A percentile compares a stretch with the other conserved stretches of the same genome.
Evolutionary conservation across 23 tunicate genomes (phyloP).

Genomic region (Trididemnum miniatum): DNA sequence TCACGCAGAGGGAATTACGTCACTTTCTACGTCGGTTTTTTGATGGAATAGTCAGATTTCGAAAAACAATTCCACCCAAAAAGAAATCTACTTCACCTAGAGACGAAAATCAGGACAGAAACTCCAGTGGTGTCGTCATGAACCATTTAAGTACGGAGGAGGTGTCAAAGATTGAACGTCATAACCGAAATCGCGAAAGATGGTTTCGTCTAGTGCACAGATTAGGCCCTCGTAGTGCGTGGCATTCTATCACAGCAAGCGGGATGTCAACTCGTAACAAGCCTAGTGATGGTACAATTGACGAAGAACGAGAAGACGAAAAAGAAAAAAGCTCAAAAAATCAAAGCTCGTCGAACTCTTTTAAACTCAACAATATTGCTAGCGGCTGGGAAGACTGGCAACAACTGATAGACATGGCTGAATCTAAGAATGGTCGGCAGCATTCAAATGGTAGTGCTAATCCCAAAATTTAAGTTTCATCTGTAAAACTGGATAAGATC

Average conservation of each 20-base stretch:
- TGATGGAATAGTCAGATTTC: conserved; percentile 30
- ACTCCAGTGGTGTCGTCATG: conserved; percentile 25
- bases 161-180: conserved; percentile 32
- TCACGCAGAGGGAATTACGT: conserved; percentile 79
- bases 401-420: conserved; percentile 46
- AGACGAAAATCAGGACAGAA: neutral
- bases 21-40: conserved; percentile 33
- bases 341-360: conserved; percentile 54
- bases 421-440: conserved; percentile 5
- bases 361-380: neutral
- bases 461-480: too few species aligned
- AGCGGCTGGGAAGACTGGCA: conserved; percentile 54
- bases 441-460: neutral
- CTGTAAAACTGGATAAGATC: too few species aligned
- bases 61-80: neutral
- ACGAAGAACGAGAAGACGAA: conserved; percentile 72
- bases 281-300: conserved; percentile 72
- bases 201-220: conserved; percentile 42
- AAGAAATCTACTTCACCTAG: neutral
- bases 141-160: conserved; percentile 49
- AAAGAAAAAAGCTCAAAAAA: conserved; percentile 44
- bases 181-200: conserved; percentile 50
- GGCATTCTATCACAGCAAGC: conserved; percentile 27
- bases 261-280: conserved; percentile 26
- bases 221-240: conserved; percentile 20